Conservation (phyloP, 2,797 vertebrate genomes). For the Vireo griseus region DNA sequence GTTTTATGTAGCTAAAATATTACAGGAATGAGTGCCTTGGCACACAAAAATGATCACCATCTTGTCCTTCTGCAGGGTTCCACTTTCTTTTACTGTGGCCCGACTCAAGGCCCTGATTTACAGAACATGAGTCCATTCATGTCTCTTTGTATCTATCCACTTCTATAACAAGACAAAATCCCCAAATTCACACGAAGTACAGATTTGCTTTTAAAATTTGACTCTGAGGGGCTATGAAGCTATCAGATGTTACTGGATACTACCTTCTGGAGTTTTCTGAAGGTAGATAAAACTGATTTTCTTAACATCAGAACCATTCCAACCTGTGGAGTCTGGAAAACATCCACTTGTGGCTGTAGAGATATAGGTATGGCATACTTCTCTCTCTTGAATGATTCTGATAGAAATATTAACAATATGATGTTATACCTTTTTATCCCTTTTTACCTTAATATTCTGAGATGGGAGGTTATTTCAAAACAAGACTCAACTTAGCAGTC, state of each 20-base stretch:
- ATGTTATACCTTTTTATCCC: background rate
- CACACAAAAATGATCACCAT: background rate
- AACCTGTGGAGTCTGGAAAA: background rate
- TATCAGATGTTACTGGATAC: background rate
- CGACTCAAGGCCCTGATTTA: background rate
- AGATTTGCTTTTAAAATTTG: background rate
- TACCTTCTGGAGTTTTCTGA: background rate
- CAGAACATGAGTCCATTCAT: background rate
- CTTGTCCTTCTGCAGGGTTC: background rate
- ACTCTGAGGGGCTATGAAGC: background rate
- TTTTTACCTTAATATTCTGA: background rate
- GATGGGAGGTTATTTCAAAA: background rate
- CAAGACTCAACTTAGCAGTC: background rate
- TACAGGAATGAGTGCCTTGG: background rate
- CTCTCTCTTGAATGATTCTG: background rate
- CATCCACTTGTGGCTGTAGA: background rate
- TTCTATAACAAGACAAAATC: background rate
- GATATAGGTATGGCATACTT: background rate
- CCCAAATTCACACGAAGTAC: background rate
- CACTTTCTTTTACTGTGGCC: background rate
- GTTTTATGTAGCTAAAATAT: background rate
- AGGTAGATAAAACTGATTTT: background rate
- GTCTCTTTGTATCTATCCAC: background rate
- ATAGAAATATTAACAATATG: background rate
- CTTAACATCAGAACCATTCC: background rate